Base-by-base conservation (phyloP, 2,888 invertebrate genomes). In the Anthophora plumipes region DNA sequence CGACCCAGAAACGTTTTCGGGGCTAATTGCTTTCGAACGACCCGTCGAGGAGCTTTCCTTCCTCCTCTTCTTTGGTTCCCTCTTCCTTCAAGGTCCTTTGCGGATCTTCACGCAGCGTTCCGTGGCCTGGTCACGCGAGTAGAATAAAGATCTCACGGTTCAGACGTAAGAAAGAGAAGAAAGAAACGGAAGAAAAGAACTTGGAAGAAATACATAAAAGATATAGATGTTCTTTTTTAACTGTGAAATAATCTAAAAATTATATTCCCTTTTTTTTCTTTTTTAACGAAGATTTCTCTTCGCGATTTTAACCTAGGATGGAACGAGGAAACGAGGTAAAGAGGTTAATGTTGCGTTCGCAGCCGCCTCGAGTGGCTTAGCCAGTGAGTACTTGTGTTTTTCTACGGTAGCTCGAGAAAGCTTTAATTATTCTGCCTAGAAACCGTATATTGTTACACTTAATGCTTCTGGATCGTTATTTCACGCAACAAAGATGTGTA, bases 11-110 rank as follows among this genome's bases (percentile, higher is more conserved):
- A 83, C 82, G 73, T 85, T 87, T 71, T 66, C 63, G 61, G 50
- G 74, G 69, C 82, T 90, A 91, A 91, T 90, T 88, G 88, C 87
- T 85, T 80, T 71, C 71, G 72, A 77, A 77, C 71, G 80, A 75
- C 70, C 57, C 3, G 60, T 60, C n/a, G 55, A 52, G 4, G 31
- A n/a, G 50, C 68, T 67, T 63, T 67, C 57, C 41, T 22, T 57
- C 66, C 20, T 75, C 48, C n/a, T 12, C 48, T n/a, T 9, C 8
- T 17, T 17, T 7, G 50, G n/a, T 37, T 31, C 12, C 55, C 7
- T 57, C 37, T 31, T 9, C 8, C 25, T 12, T 46, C 57, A 14
- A 39, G 25, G 39, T n/a, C 77, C 39, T 52, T n/a, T 17, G 20
- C n/a, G 14, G 46, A 79, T 41, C 43, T 37, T 41, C 25, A 11